phyloP scores from a whole-genome alignment of 2,888 invertebrate species.

The Leptopilina syphax region DNA sequence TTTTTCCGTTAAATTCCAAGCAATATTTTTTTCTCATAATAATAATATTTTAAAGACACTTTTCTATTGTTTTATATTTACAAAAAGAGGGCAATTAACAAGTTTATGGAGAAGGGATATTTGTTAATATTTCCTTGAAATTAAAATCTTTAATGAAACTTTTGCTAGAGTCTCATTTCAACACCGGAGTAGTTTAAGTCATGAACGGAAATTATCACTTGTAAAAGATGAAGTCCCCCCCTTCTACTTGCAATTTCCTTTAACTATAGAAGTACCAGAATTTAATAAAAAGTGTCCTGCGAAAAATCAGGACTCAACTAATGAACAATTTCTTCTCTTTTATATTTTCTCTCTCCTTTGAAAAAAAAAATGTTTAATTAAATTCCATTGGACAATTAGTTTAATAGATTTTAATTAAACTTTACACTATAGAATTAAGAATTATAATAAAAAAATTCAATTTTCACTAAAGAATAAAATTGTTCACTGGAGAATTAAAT shows the following conservation, averaged over 20 bases:
- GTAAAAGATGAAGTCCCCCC: conserved; percentile 39
- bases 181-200: conserved; percentile 24
- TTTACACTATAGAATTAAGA: too few relatives aligned
- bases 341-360: neutral
- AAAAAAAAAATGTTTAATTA: too few relatives aligned
- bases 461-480: too few relatives aligned
- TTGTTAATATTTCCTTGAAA: neutral
- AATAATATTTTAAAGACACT: too few relatives aligned
- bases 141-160: conserved; percentile 14
- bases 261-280: conserved; percentile 6
- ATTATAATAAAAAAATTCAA: too few relatives aligned
- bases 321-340: neutral
- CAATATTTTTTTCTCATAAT: too few relatives aligned
- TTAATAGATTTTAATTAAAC: too few relatives aligned
- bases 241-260: conserved; percentile 29
- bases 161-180: conserved; percentile 11
- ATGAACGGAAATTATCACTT: conserved; percentile 35
- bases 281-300: conserved; percentile 1
- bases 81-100: neutral
- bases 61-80: too few relatives aligned
- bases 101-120: neutral
- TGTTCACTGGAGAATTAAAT: too few relatives aligned
- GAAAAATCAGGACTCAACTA: conserved; percentile 3
- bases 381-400: too few relatives aligned
- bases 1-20: too few relatives aligned